Base-by-base conservation (phyloP, 2,888 invertebrate genomes). In the Leistus spinibarbis region DNA sequence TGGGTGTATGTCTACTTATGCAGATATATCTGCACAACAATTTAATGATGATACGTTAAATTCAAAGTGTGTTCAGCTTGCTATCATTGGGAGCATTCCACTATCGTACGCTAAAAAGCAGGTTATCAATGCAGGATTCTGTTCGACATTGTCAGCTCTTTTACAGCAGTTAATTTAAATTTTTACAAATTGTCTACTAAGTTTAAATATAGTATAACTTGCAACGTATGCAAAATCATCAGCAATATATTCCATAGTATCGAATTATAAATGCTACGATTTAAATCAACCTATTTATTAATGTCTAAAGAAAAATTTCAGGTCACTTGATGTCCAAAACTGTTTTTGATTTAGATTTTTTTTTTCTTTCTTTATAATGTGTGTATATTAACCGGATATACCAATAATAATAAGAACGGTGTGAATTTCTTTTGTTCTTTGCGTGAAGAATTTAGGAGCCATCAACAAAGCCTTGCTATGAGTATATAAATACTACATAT, bases 71-170 rank as follows among this genome's bases (percentile, higher is more conserved):
- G 73, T 66, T 60, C 17, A 19, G 71, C 66, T 72, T 66, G 67
- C 73, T 73, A 73, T 73, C 73, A 73, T 73, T 73, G 67, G 65
- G 13, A 53, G 53, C 54, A 73, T 73, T 66, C 67, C 53, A 66
- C 60, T 60, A 60, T 13, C 19, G 13, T 60, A 9, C 13, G 1
- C 22, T 5, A 19, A 60, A 20, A 60, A 60, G 60, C 60, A 60
- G 60, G 60, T 60, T 22, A 60, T 60, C 60, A 20, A 13, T 17
- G 13, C 60, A 60, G 40, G 40, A 40, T 40, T 40, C 13, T 13
- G 4, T 69, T n/a, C 69, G 69, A 10, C 63, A 20, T 7, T 64
- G 56, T 56, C 65, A 71, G 63, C 64, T 71, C 71, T 40, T 10
- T 40, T 40, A 5, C 7, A 40, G 40, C 13, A 10, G 40, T 40